Evolutionary conservation across 2,888 invertebrate species (phyloP).

Genomic region (Oligia latruncula): DNA sequence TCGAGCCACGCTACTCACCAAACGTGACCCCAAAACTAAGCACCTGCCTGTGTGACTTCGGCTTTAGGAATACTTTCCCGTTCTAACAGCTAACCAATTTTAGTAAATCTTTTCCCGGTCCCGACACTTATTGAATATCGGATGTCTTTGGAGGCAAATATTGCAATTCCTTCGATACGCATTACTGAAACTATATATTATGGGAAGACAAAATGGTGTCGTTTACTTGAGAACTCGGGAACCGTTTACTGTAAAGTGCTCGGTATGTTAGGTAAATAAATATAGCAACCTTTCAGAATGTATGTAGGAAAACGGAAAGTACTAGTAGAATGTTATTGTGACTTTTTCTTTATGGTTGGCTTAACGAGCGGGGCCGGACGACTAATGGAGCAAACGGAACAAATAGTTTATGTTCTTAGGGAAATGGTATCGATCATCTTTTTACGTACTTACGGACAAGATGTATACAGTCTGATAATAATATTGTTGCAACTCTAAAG

Average conservation of each 20-base stretch:
- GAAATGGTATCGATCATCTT: slow-evolving; percentile 17
- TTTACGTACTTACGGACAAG: not conserved
- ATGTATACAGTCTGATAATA: not conserved
- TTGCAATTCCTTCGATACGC: slow-evolving; percentile 36
- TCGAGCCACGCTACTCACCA: not conserved
- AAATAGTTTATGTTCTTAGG: slow-evolving; percentile 31
- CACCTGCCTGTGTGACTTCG: not conserved
- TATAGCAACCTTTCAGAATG: slow-evolving; percentile 11
- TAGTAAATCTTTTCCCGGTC: slow-evolving; percentile 33
- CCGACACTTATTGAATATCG: slow-evolving; percentile 57
- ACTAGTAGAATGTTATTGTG: slow-evolving; percentile 7
- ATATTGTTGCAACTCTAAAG: not conserved
- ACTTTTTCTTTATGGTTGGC: slow-evolving; percentile 3
- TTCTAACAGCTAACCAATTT: slow-evolving; percentile 37
- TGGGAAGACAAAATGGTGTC: slow-evolving; percentile 23
- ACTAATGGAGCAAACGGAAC: slow-evolving; percentile 42
- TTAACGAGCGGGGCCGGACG: slow-evolving; percentile 24
- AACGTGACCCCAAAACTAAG: not conserved
- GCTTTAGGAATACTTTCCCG: slow-evolving; percentile 4
- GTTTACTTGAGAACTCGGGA: slow-evolving; percentile 15
- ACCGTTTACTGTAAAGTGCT: not conserved
- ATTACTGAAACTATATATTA: slow-evolving; percentile 25
- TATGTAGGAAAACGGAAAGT: slow-evolving; percentile 6
- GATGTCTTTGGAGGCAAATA: slow-evolving; percentile 49
- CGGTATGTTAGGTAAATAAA: slow-evolving; percentile 27